Evolutionary conservation across 2,797 vertebrate species (phyloP).

Genomic region (Myotis vivesi): DNA sequence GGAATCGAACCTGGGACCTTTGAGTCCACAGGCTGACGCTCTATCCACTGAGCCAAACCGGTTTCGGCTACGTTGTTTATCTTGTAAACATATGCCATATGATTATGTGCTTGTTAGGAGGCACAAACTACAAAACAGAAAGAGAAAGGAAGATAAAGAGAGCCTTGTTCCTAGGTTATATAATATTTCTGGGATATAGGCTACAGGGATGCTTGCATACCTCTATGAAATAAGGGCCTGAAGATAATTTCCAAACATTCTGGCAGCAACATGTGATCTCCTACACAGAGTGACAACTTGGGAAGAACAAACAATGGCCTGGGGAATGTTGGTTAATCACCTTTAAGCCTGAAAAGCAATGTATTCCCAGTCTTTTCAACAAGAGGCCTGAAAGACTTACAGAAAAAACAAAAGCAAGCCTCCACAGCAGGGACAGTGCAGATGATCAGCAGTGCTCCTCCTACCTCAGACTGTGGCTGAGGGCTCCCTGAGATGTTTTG

Average conservation of each 20-base stretch:
- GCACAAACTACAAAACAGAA: slow-evolving; percentile 9
- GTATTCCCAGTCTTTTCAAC: not conserved
- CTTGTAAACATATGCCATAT: not conserved
- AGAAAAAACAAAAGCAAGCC: not conserved
- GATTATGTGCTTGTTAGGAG: not conserved
- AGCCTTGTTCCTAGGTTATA: not conserved
- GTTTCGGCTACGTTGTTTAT: not conserved
- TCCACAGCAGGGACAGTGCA: not conserved
- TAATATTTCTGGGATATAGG: not conserved
- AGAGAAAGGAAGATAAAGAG: not conserved
- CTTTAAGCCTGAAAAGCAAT: not conserved
- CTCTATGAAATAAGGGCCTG: not conserved
- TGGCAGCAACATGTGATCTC: not conserved
- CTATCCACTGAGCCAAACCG: no score
- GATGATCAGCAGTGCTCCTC: not conserved
- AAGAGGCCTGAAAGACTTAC: not conserved
- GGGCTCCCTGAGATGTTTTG: slow-evolving; percentile 2
- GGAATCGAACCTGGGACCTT: no score
- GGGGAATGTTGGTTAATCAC: not conserved
- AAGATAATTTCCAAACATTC: slow-evolving; percentile 24
- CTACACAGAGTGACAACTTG: not conserved
- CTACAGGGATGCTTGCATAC: not conserved
- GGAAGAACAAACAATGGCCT: not conserved
- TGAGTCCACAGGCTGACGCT: no score
- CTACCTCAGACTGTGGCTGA: not conserved